Evolutionary conservation across 2,888 invertebrate genomes (phyloP), one percentile per base, ranked within the genome.

Genomic region (Oscheius onirici): DNA sequence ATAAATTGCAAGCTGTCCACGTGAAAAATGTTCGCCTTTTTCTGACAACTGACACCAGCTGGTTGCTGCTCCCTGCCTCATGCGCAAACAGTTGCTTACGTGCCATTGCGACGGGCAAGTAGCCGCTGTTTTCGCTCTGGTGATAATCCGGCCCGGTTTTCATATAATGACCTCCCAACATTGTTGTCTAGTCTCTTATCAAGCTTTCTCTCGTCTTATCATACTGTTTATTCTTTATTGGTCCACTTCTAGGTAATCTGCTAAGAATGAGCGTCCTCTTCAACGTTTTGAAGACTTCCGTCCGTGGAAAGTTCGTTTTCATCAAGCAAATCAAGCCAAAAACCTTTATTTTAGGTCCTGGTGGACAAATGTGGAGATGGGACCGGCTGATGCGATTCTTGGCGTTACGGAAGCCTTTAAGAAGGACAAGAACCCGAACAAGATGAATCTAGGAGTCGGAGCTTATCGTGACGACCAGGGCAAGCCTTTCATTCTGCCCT

Each of bases 381-480:
- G 86, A 43, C 86, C 86, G 3, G 84, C 84, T 17, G 86, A 86
- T 70, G 84, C 84, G 28, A 99, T 99, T 90, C 90, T 99, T 61
- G 99, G 99, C 44, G 93, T 99, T 51, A 94, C 96, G 0, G 99
- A 99, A 89, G 97, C 97, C 0, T 99, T 91, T 90, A 82, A 82
- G 61, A 92, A 90, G 74, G 97, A 99, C 88, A 90, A 91, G 2
- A 93, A 95, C 88, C 92, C 95, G 0, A 94, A 94, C 83, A 99
- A 99, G 90, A 93, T 99, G 76, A 99, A 99, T 89, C 91, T 99
- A 28, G 88, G 88, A 60, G 90, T 89, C 17, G 90, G 90, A 55
- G 97, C 99, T 10, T 99, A 99, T 89, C 92, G 99, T 82, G 97
- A 97, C 89, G 97, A 99, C 88, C 92, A 93, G 84, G 95, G 95